Base-by-base conservation (phyloP, 2,113 vertebrate species). In the Myanophis thanlyinensis region DNA sequence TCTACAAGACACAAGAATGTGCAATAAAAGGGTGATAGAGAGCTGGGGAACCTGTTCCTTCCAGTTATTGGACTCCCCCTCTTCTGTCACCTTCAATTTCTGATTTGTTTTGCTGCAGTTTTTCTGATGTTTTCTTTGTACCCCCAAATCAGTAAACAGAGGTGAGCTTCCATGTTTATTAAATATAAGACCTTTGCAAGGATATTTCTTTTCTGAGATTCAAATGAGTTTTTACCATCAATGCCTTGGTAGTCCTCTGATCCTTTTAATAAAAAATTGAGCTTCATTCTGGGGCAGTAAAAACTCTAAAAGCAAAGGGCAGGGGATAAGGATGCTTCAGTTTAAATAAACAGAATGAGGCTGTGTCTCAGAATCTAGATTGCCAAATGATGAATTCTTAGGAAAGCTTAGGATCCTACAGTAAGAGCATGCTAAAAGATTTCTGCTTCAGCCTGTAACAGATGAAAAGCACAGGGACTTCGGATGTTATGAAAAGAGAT, bases 151-250 rank as follows among this genome's bases (percentile, higher is more conserved):
- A 95, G 73, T 91, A 90, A 3, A 0, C 30, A 90, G 88, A 80
- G 22, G 35, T 88, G 96, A 94, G 59, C 62, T 85, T 91, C 47
- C 1, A 1, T 89, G 92, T 48, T 95, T 92, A 94, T 94, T 95
- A 91, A 96, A 95, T 27, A 67, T 52, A 13, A 0, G 1, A 93
- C 89, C 53, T 90, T 73, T 89, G 67, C 12, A 4, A 95, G 93
- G 91, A 95, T 92, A 67, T 53, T 20, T 89, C 53, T 92, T 53
- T 93, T 93, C 93, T 93, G 88, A 94, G 89, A 94, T 96, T 94
- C 93, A 95, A 93, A 96, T 94, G 91, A 94, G 47, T 0, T 3
- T 92, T 95, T 20, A 85, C 92, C 85, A 94, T 96, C 93, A 96
- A 96, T 96, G 93, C 30, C 73, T 47, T 27, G 0, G 10, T 47